Evolutionary conservation across 2,113 vertebrate species (phyloP).

Genomic region (Baryphthengus martii): DNA sequence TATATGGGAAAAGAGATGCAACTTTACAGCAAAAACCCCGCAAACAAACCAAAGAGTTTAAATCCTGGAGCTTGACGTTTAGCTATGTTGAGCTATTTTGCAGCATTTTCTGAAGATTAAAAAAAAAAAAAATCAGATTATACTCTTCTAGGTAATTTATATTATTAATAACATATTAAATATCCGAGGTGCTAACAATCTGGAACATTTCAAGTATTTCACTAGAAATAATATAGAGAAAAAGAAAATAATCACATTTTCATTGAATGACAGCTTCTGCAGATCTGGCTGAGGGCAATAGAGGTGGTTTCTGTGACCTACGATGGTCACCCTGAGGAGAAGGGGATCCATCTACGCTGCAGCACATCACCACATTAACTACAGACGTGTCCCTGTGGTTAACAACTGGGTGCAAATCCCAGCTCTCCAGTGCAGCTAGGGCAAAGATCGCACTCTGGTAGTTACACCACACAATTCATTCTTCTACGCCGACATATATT

Average conservation of each 20-base stretch:
- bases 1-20: slow-evolving; percentile 32
- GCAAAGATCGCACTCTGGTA: neutral
- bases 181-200: neutral
- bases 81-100: neutral
- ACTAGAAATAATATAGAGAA: neutral
- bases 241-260: neutral
- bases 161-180: neutral
- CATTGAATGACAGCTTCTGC: neutral
- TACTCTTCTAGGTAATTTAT: neutral
- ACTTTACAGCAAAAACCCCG: slow-evolving; percentile 46
- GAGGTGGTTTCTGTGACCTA: neutral
- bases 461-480: neutral
- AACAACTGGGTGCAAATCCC: neutral
- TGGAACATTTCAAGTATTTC: neutral
- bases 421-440: neutral
- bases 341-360: neutral
- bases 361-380: neutral
- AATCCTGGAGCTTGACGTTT: slow-evolving; percentile 51
- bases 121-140: neutral
- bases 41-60: slow-evolving; percentile 53
- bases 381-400: neutral
- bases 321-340: neutral
- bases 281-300: neutral
- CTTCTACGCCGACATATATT: rapidly evolving
- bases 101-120: neutral